These are phyloP conservation scores for Gobio occitaniae DNA, from an alignment of 2,797 vertebrate genomes.

Conservation along the genomic window DNA sequence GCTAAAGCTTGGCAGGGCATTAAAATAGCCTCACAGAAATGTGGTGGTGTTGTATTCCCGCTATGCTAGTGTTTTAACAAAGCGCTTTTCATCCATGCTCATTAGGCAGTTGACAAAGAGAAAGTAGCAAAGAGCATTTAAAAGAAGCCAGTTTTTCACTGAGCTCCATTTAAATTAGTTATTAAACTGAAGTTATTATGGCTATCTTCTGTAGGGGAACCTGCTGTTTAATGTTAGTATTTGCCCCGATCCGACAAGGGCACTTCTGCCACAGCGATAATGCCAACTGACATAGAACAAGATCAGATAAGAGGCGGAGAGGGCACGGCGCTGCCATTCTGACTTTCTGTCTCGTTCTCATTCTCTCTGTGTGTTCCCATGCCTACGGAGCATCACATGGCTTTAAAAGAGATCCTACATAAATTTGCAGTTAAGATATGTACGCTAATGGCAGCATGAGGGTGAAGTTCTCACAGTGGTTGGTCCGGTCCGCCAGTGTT, in stretches of 20 bases:
- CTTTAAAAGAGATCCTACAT: conserved; percentile 45
- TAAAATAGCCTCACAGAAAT: conserved; percentile 37
- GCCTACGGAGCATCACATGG: conserved; percentile 22
- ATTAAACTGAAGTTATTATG: conserved; percentile 40
- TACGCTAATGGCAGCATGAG: conserved; percentile 42
- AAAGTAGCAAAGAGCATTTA: conserved; percentile 28
- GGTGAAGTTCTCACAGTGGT: conserved; percentile 44
- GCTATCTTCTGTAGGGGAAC: conserved; percentile 30
- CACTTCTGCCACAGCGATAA: conserved; percentile 45
- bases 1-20: conserved; percentile 48
- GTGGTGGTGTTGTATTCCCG: conserved; percentile 39
- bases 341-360: conserved; percentile 20
- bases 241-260: conserved; percentile 34
- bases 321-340: conserved; percentile 29
- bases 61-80: conserved; percentile 49
- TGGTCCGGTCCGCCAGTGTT: conserved; percentile 41
- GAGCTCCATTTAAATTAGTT: conserved; percentile 36
- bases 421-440: conserved; percentile 43
- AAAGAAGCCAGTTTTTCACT: conserved; percentile 1
- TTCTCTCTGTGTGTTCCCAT: conserved; percentile 26
- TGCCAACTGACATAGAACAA: conserved; percentile 47
- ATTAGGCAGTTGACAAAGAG: conserved; percentile 46
- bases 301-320: conserved; percentile 44
- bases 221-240: conserved; percentile 48
- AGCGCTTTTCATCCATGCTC: conserved; percentile 51